Evolutionary conservation across 2,113 vertebrate species (phyloP).

Genomic region (Psephotus haematonotus): DNA sequence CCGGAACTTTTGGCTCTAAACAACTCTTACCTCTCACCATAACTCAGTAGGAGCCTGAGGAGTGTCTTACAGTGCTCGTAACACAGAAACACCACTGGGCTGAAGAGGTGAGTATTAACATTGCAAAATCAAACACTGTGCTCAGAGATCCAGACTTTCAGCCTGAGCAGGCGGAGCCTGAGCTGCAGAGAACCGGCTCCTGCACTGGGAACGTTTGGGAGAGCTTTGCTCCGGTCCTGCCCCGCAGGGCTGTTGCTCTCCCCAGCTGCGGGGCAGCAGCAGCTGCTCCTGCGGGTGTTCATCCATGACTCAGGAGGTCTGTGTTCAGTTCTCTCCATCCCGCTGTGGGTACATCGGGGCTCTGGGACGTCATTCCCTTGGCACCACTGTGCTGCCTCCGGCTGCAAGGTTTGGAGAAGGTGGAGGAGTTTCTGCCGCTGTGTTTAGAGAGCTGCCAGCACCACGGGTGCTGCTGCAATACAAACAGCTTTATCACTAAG

Average conservation of each 20-base stretch:
- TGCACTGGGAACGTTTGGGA: not conserved
- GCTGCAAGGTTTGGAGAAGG: not conserved
- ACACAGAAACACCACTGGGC: not conserved
- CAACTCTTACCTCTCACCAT: fast-evolving
- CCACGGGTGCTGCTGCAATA: not conserved
- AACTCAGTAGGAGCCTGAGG: not conserved
- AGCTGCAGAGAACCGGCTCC: not conserved
- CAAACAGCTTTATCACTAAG: not conserved
- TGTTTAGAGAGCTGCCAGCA: not conserved
- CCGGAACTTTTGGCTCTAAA: not conserved
- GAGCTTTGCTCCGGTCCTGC: not conserved
- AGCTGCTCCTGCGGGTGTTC: not conserved
- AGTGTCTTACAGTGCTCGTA: not conserved
- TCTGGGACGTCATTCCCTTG: not conserved
- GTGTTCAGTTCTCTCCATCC: not conserved
- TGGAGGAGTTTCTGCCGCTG: not conserved
- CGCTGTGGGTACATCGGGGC: not conserved
- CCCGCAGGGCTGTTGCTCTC: not conserved
- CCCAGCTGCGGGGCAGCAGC: not conserved
- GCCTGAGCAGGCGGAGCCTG: slow-evolving; percentile 19
- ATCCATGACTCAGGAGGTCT: not conserved
- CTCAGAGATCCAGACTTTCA: slow-evolving; percentile 40
- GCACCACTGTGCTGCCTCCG: not conserved
- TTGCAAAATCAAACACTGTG: not conserved
- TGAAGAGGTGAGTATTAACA: not conserved